A percentile compares a stretch with the other conserved stretches of the same genome.
These are phyloP conservation scores for Ridgeia piscesae DNA, from an alignment of 1,140 invertebrate genomes.

Conservation along the genomic window DNA sequence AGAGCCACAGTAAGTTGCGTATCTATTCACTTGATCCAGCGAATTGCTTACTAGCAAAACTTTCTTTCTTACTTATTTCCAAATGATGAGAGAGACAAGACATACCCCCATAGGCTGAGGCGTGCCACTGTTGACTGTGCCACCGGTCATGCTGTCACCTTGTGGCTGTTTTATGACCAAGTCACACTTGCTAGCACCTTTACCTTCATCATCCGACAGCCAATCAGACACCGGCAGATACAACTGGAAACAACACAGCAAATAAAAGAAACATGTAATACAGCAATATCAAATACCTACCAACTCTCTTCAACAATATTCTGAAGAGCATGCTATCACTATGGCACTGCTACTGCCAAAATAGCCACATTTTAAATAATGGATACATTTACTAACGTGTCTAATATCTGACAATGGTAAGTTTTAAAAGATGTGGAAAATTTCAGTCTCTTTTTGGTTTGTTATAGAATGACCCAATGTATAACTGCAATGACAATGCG, in stretches of 20 bases:
- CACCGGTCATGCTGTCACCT: neutral
- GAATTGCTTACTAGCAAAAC: too few species aligned
- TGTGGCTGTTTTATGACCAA: neutral
- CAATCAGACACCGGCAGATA: neutral
- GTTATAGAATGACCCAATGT: neutral
- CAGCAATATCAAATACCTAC: neutral
- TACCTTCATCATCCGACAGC: neutral
- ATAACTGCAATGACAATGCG: neutral
- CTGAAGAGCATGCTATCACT: neutral
- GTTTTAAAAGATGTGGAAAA: neutral
- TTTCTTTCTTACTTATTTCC: too few species aligned
- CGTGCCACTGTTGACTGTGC: neutral
- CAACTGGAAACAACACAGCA: neutral
- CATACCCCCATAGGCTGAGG: neutral
- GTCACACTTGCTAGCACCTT: neutral
- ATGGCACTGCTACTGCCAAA: neutral
- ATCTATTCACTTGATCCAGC: too few species aligned
- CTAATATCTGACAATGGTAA: neutral
- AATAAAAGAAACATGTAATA: neutral
- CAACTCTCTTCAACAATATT: neutral
- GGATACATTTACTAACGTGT: neutral
- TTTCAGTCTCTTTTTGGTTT: neutral
- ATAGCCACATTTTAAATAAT: neutral
- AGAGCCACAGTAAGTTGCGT: too few species aligned
- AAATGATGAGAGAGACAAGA: neutral